Conservation (phyloP, 2,888 invertebrate genomes). For the Tenthredo livida region DNA sequence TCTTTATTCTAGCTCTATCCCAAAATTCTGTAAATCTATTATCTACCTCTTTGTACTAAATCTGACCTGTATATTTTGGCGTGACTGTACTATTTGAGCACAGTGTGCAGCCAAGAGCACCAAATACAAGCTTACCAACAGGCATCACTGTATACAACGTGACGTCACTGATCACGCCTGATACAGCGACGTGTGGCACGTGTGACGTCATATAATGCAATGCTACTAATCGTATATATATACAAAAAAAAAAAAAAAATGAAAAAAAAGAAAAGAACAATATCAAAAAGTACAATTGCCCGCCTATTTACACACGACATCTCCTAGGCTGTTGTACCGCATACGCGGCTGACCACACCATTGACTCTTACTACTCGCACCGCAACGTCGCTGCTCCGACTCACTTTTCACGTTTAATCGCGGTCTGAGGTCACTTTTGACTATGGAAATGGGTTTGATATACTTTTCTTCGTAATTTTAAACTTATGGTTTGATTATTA, state of each 20-base stretch:
- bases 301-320: background rate
- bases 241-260: background rate
- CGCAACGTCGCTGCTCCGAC: constrained; percentile 32
- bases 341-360: constrained; percentile 55
- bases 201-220: constrained; percentile 57
- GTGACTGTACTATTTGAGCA: constrained; percentile 68
- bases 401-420: background rate
- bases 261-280: background rate
- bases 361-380: constrained; percentile 57
- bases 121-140: constrained; percentile 60
- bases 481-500: background rate
- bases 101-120: constrained; percentile 73
- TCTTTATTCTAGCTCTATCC: background rate
- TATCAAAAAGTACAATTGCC: background rate
- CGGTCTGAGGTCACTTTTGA: background rate
- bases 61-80: constrained; percentile 56
- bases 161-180: constrained; percentile 55
- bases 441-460: background rate
- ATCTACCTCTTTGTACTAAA: background rate
- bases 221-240: background rate
- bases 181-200: constrained; percentile 60
- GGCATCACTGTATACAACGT: constrained; percentile 58
- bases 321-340: background rate
- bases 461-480: background rate
- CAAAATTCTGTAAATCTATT: constrained; percentile 29